Conservation (phyloP, 2,113 vertebrate genomes). For the Hyaena hyaena region DNA sequence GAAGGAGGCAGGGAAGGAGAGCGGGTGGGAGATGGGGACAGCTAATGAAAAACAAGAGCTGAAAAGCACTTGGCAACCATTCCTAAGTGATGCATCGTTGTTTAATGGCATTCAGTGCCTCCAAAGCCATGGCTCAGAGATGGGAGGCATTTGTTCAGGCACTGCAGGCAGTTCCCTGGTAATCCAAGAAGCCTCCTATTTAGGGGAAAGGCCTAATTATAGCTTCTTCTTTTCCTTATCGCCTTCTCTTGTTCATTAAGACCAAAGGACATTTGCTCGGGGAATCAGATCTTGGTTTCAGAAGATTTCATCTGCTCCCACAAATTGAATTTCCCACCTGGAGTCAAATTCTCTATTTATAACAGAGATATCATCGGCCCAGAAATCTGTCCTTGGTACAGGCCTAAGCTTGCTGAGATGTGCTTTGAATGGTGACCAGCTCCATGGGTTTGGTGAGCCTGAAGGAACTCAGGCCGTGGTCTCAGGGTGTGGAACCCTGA, state of each 20-base stretch:
- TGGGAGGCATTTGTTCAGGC: conserved; percentile 77
- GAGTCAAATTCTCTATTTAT: conserved; percentile 79
- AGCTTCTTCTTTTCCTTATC: conserved; percentile 76
- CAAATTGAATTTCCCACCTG: conserved; percentile 81
- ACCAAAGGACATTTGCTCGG: conserved; percentile 76
- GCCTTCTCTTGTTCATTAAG: conserved; percentile 75
- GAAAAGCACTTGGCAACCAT: conserved; percentile 59
- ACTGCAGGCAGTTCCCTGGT: conserved; percentile 74
- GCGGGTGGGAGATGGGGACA: background rate
- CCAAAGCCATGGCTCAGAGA: conserved; percentile 67
- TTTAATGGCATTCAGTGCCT: conserved; percentile 65
- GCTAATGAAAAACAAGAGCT: conserved; percentile 60
- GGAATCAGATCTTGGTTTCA: conserved; percentile 78
- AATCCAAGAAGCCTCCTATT: conserved; percentile 74
- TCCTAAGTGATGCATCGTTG: conserved; percentile 41
- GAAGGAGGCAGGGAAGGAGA: background rate
- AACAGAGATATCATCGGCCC: conserved; percentile 77
- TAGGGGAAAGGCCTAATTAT: conserved; percentile 78
- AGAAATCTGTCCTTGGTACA: conserved; percentile 68
- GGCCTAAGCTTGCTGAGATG: conserved; percentile 61
- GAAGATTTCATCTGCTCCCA: conserved; percentile 65
- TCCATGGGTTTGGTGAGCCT: background rate
- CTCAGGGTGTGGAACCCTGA: background rate
- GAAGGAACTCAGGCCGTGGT: background rate
- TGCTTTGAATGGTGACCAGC: conserved; percentile 66